Base-by-base conservation (phyloP, 2,113 vertebrate genomes). In the Ranitomeya imitator region DNA sequence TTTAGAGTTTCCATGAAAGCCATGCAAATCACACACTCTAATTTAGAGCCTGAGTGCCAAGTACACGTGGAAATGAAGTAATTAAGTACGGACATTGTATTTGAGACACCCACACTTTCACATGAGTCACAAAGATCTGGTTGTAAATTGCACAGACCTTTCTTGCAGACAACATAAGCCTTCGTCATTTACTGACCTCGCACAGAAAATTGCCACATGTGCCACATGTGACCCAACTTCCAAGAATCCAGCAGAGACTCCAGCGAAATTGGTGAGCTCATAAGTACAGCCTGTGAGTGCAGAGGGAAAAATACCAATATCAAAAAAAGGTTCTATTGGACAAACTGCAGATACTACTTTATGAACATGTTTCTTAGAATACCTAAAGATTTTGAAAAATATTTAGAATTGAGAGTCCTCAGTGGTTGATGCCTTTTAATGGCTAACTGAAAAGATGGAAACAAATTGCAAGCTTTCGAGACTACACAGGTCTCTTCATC, bases 21-120 rank as follows among this genome's bases (percentile, higher is more conserved):
- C 57, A 4, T 51, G 21, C 7, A 77, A 31, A 63, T 65, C 45
- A 79, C 61, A 71, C 78, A 57, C 63, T 81, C 60, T 65, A 80
- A 79, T 87, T 80, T 71, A 71, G 14, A 55, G 51, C 19, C 77
- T 37, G 61, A 80, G 78, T 57, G 77, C 77, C 77, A 80, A 59
- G 61, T 65, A 57, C 78, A 80, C 51, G 51, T 87, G 61, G 77
- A 87, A 87, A 80, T 81, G 23, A 80, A 87, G 61, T 60, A 80
- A 87, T 80, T 71, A 69, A 71, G 51, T 55, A 59, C 77, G 80
- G 63, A 87, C 78, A 26, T 79, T 63, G 85, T 26, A 55, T 15
- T 55, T 23, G 60, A 16, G 57, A 86, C 74, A 9, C 85, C 85
- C 63, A 79, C 85, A 54, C 45, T 18, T 12, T 45, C 26, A 16